These are phyloP conservation scores for Cebus imitator DNA, from an alignment of 2,113 vertebrate genomes.

Conservation along the genomic window DNA sequence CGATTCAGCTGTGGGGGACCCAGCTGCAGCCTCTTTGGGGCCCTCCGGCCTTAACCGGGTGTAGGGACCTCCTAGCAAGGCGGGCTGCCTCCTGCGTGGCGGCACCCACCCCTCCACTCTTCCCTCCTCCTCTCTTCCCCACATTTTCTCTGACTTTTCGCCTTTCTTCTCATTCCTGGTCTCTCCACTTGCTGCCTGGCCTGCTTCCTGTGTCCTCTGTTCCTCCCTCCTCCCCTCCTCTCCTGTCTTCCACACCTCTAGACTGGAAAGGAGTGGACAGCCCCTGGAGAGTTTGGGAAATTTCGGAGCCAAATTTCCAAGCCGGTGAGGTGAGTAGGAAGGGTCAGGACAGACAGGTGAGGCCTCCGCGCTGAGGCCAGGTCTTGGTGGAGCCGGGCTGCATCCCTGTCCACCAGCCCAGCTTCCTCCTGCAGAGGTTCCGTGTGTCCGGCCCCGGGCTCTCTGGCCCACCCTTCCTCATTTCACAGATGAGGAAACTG, in stretches of 20 bases:
- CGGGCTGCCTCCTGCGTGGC: accelerated
- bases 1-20: not conserved
- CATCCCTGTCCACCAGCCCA: not conserved
- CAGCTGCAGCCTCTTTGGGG: not conserved
- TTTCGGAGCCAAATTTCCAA: conserved; percentile 92
- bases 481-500: not conserved
- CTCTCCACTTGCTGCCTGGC: not conserved
- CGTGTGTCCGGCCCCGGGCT: not conserved
- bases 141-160: not conserved
- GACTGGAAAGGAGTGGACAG: conserved; percentile 94
- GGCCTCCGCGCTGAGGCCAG: not conserved
- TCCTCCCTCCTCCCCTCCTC: not conserved
- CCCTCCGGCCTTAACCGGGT: not conserved
- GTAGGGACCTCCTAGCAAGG: no score
- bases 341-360: not conserved
- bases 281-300: conserved; percentile 95
- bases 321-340: conserved; percentile 87
- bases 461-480: not conserved
- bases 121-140: no score
- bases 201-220: not conserved
- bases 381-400: no score
- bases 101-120: accelerated
- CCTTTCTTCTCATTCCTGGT: not conserved
- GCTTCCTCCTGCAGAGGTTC: not conserved
- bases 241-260: conserved; percentile 56